Base-by-base conservation (phyloP, 2,113 vertebrate genomes). In the Pangasianodon hypophthalmus region DNA sequence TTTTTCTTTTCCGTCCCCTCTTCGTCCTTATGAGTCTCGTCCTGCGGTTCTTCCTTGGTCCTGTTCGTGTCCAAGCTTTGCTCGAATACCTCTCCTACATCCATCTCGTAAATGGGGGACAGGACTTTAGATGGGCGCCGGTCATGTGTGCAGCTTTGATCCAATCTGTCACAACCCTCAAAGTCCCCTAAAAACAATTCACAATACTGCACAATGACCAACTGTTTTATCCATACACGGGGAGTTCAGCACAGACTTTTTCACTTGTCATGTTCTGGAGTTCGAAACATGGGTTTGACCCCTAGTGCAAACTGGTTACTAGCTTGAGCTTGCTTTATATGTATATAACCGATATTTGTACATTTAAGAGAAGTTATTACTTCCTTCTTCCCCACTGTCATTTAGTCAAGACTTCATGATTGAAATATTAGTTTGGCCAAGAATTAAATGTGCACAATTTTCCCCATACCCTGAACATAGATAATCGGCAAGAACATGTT, bases 161-260 rank as follows among this genome's bases (percentile, higher is more conserved):
- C 97, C 98, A 97, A 94, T 97, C 97, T 97, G 95, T 98, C 98
- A 98, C 97, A 98, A 98, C 96, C 97, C 97, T 97, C 96, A 98
- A 97, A 97, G 97, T 99, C 95, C 96, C 98, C 98, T 99, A 96
- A 98, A 98, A 99, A 97, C 97, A 98, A 99, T 99, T 97, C 96
- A 99, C 97, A 99, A 99, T 97, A 99, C 98, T 99, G 97, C 94
- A 98, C 96, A 99, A 97, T 99, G 98, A 98, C 97, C 98, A 97
- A 97, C 94, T 96, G 96, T 95, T 96, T 94, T 91, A 94, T 86
- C 92, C 87, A 69, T 91, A 89, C 75, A 88, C 71, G 88, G 32
- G 60, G 92, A 37, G 88, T 92, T 84, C 32, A 75, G 77, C 77
- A 91, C 88, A 89, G 50, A 85, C n/a, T 58, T 56, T 91, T 91